Conservation (phyloP, 2,113 vertebrate genomes). For the Empidonax alnorum region DNA sequence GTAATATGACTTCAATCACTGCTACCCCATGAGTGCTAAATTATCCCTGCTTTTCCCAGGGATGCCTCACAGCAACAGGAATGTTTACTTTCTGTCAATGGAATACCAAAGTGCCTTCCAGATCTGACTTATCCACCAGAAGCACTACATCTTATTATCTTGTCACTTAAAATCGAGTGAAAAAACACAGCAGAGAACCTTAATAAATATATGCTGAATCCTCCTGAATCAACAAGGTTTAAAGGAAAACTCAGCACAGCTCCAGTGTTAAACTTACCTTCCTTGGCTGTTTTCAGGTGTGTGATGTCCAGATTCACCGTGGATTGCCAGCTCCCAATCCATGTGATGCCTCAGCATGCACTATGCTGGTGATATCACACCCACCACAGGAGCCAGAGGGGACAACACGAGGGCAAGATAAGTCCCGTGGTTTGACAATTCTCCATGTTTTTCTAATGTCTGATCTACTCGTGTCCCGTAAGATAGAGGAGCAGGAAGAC, state of each 20-base stretch:
- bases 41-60: not conserved
- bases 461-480: slow-evolving; percentile 35
- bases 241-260: slow-evolving; percentile 54
- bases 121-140: slow-evolving; percentile 13
- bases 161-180: slow-evolving; percentile 10
- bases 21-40: not conserved
- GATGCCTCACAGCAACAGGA: not conserved
- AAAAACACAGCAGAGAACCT: not conserved
- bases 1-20: not conserved
- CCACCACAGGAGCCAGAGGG: slow-evolving; percentile 57
- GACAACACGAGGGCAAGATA: slow-evolving; percentile 39
- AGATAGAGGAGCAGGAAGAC: slow-evolving; percentile 29
- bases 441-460: slow-evolving; percentile 4
- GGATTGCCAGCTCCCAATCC: slow-evolving; percentile 65
- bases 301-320: slow-evolving; percentile 71
- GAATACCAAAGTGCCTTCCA: slow-evolving; percentile 5
- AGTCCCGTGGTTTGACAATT: slow-evolving; percentile 35
- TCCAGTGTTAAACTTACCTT: slow-evolving; percentile 53
- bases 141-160: not conserved
- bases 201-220: slow-evolving; percentile 42
- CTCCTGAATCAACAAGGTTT: slow-evolving; percentile 4
- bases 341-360: slow-evolving; percentile 60
- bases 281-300: slow-evolving; percentile 59
- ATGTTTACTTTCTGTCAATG: not conserved
- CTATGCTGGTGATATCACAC: slow-evolving; percentile 59